Conservation (phyloP, 2,113 vertebrate genomes). For the Colistium nudipinnis region DNA sequence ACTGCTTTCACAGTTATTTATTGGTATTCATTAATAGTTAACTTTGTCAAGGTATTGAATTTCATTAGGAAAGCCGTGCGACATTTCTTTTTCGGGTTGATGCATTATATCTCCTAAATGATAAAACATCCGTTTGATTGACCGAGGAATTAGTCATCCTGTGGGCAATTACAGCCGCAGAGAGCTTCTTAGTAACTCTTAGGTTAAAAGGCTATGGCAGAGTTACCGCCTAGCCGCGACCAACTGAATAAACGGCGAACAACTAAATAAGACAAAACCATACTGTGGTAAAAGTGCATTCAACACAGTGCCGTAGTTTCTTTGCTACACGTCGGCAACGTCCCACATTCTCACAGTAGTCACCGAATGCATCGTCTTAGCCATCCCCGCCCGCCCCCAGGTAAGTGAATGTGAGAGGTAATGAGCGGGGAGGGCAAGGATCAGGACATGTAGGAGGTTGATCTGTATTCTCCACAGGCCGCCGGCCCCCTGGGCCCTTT, state of each 20-base stretch:
- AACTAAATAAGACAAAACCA: conserved; percentile 30
- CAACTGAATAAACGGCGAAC: conserved; percentile 39
- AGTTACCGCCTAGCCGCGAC: conserved; percentile 34
- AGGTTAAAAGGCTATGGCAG: conserved; percentile 51
- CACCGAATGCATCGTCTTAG: conserved; percentile 25
- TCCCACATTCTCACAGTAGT: conserved; percentile 27
- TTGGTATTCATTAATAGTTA: conserved; percentile 60
- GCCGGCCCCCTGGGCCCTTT: conserved; percentile 44
- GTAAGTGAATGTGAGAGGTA: conserved; percentile 69
- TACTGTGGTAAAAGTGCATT: conserved; percentile 15
- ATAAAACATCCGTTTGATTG: conserved; percentile 58
- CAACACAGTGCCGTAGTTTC: conserved; percentile 26
- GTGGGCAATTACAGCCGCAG: conserved; percentile 61
- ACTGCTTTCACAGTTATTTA: conserved; percentile 40
- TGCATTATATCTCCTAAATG: conserved; percentile 44
- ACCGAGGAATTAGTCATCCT: conserved; percentile 64
- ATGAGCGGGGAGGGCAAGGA: conserved; percentile 69
- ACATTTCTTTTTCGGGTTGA: conserved; percentile 34
- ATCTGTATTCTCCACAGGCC: conserved; percentile 71
- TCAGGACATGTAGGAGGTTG: conserved; percentile 66
- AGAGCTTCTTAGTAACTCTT: conserved; percentile 56
- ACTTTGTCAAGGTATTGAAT: conserved; percentile 47
- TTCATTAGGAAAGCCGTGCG: conserved; percentile 21
- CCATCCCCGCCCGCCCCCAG: conserved; percentile 31
- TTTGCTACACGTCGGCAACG: conserved; percentile 12